Evolutionary conservation across 2,797 vertebrate species (phyloP), one percentile per base, ranked within the genome.

Genomic region (Sciaenops ocellatus): DNA sequence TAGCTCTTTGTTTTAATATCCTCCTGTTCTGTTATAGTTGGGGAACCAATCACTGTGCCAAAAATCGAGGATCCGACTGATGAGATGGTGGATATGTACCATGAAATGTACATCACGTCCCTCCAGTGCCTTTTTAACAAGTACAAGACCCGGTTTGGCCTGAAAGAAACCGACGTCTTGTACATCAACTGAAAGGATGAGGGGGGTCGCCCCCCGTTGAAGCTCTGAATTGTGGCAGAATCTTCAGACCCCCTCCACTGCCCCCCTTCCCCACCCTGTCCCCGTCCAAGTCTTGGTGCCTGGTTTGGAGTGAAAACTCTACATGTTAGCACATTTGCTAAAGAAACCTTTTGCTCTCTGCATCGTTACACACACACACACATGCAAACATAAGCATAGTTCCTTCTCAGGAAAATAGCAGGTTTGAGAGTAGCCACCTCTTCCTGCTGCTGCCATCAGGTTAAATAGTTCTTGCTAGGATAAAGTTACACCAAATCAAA

Each of bases 41-140:
- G 98, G 3, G 98, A 99, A 81, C 98, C 98, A 30, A 97, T 99
- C 92, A 98, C 97, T 0, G 93, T 99, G 78, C 98, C 98, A 67
- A 98, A 96, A 92, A 95, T 96, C 0, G 96, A 97, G 59, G 93
- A 96, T 0, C 97, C 98, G 0, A 94, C 93, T 61, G 95, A 95
- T 57, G 96, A 95, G 17, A 95, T 96, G 54, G 94, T 99, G 74
- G 96, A 98, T 59, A 90, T 97, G 60, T 99, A 98, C 90, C 98
- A 99, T 26, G 69, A 87, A 80, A 95, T 98, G 92, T 99, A 99
- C 73, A 70, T 97, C 90, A 95, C 90, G 68, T 97, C 97, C 54
- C 95, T 99, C 52, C 92, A 90, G 85, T 95, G 95, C 80, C 96
- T 99, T 66, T 99, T 99, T 41, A 94, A 99, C 88, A 97, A 96